These are phyloP conservation scores for Acleris cristana DNA, from an alignment of 2,888 invertebrate genomes.

Conservation along the genomic window DNA sequence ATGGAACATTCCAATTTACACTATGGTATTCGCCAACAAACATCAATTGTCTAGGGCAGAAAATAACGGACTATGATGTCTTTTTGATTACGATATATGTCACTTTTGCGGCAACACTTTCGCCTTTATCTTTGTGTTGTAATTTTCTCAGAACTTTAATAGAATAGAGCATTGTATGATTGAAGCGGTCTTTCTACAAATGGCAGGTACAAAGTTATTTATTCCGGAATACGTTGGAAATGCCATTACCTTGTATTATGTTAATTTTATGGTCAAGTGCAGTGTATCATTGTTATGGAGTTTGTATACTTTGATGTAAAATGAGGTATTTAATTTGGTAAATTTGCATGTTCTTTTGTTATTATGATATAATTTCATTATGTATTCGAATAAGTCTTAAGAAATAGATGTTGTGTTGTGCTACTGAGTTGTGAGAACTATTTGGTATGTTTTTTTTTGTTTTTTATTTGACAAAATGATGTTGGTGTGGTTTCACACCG, in stretches of 20 bases:
- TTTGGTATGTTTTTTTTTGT: no score
- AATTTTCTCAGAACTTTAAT: slow-evolving; percentile 13
- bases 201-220: neutral
- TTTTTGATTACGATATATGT: no score
- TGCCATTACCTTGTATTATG: neutral
- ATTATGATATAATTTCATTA: neutral
- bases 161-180: slow-evolving; percentile 15
- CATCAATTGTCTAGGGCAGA: no score
- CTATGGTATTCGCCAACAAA: no score
- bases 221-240: neutral
- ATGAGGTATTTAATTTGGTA: slow-evolving; percentile 14
- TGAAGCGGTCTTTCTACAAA: slow-evolving; percentile 18
- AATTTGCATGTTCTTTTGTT: slow-evolving; percentile 19
- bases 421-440: no score
- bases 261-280: neutral
- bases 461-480: no score
- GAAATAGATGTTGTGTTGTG: no score
- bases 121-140: slow-evolving; percentile 6
- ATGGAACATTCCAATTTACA: no score
- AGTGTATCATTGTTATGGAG: neutral
- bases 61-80: no score
- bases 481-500: no score
- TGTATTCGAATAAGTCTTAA: no score
- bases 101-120: neutral
- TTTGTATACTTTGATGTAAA: slow-evolving; percentile 1